These are phyloP conservation scores for Ophion slaviceki DNA, from an alignment of 2,888 invertebrate species.

Conservation along the genomic window DNA sequence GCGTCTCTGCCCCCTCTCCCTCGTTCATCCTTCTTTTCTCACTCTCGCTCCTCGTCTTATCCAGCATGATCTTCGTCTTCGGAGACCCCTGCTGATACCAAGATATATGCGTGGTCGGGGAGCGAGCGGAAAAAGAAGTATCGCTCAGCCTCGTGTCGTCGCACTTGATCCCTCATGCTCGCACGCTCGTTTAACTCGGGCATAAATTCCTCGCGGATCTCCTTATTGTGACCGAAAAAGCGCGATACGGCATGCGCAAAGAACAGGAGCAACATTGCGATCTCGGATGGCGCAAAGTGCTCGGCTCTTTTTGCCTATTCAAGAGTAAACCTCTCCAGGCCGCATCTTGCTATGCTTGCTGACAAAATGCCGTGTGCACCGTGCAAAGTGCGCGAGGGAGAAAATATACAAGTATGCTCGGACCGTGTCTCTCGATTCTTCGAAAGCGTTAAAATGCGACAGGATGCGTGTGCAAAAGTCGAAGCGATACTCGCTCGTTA, in stretches of 20 bases:
- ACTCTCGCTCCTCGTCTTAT: neutral
- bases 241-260: neutral
- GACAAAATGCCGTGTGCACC: conserved; percentile 8
- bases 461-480: conserved; percentile 31
- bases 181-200: conserved; percentile 45
- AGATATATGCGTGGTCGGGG: neutral
- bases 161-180: conserved; percentile 15
- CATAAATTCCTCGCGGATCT: conserved; percentile 40
- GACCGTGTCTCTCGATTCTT: conserved; percentile 37
- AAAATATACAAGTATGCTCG: conserved; percentile 14
- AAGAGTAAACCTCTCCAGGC: neutral
- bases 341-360: neutral
- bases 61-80: neutral
- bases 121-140: conserved; percentile 33
- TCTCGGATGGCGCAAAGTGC: conserved; percentile 18
- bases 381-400: neutral
- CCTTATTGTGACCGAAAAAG: conserved; percentile 5
- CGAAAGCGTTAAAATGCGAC: conserved; percentile 61
- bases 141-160: conserved; percentile 15
- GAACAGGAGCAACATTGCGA: conserved; percentile 18
- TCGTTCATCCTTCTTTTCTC: neutral
- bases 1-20: no score
- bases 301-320: conserved; percentile 1
- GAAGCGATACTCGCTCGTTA: conserved; percentile 59
- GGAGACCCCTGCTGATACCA: conserved; percentile 1